Evolutionary conservation across 2,888 invertebrate genomes (phyloP).

Genomic region (Griposia aprilina): DNA sequence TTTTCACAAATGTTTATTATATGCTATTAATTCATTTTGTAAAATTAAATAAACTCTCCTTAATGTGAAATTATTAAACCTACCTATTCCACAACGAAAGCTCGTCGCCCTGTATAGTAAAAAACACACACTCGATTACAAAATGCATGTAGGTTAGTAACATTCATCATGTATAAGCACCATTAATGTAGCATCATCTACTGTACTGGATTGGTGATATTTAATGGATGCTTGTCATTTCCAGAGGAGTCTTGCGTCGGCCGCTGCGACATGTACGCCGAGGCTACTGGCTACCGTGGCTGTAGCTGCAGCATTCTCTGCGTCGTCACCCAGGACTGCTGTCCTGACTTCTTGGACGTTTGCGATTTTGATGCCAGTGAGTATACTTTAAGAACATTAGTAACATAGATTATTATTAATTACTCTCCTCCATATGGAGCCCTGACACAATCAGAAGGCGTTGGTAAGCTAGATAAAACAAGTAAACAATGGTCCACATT

Average conservation of each 20-base stretch:
- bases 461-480: not conserved
- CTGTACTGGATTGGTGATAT: too few species aligned
- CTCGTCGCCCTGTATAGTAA: not conserved
- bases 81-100: not conserved
- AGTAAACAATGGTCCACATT: not conserved
- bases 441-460: not conserved
- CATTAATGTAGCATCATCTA: not conserved
- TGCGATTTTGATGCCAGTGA: conserved; percentile 83
- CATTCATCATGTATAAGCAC: too few species aligned
- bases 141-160: not conserved
- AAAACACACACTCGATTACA: not conserved
- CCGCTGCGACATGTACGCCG: conserved; percentile 79
- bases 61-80: not conserved
- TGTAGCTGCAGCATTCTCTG: conserved; percentile 92
- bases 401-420: not conserved
- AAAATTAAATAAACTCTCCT: not conserved
- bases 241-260: conserved; percentile 88
- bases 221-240: not conserved
- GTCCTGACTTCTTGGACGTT: conserved; percentile 91
- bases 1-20: not conserved
- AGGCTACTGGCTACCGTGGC: conserved; percentile 36
- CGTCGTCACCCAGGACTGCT: conserved; percentile 90
- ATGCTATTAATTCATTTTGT: not conserved
- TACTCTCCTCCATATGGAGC: not conserved
- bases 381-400: not conserved